A percentile compares a stretch with the other conserved stretches of the same genome.
Conservation (phyloP, 1,140 invertebrate species). For the Neomicropteryx cornuta region DNA sequence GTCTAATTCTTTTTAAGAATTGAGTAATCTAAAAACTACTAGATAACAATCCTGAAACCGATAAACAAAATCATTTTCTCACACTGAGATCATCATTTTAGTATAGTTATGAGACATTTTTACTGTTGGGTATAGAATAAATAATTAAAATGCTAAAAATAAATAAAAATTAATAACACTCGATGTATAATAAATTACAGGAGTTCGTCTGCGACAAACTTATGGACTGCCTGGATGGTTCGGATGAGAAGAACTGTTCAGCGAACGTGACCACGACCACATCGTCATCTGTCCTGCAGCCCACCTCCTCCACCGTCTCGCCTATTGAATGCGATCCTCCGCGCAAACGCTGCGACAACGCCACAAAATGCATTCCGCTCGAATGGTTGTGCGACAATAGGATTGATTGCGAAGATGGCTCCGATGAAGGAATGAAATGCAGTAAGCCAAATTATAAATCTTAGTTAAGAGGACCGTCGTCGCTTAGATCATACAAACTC, state of each 20-base stretch:
- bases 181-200: too few relatives aligned
- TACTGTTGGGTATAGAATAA: too few relatives aligned
- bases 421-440: slow-evolving; percentile 71
- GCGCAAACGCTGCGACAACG: slow-evolving; percentile 51
- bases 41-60: too few relatives aligned
- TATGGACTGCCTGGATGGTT: slow-evolving; percentile 57
- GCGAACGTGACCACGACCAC: slow-evolving; percentile 10
- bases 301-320: slow-evolving; percentile 9
- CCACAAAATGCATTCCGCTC: slow-evolving; percentile 52
- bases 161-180: neutral
- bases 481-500: too few relatives aligned
- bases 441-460: too few relatives aligned
- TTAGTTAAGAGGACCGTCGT: too few relatives aligned
- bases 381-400: slow-evolving; percentile 54
- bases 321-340: slow-evolving; percentile 44
- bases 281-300: slow-evolving; percentile 2
- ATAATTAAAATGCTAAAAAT: neutral
- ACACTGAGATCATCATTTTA: too few relatives aligned
- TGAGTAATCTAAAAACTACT: too few relatives aligned
- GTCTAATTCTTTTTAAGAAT: too few relatives aligned
- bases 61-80: neutral
- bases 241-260: slow-evolving; percentile 47
- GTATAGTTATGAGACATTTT: too few relatives aligned
- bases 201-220: slow-evolving; percentile 59
- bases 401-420: slow-evolving; percentile 59